These are phyloP conservation scores for Papilio xuthus DNA, from an alignment of 1,140 invertebrate genomes.

Conservation along the genomic window DNA sequence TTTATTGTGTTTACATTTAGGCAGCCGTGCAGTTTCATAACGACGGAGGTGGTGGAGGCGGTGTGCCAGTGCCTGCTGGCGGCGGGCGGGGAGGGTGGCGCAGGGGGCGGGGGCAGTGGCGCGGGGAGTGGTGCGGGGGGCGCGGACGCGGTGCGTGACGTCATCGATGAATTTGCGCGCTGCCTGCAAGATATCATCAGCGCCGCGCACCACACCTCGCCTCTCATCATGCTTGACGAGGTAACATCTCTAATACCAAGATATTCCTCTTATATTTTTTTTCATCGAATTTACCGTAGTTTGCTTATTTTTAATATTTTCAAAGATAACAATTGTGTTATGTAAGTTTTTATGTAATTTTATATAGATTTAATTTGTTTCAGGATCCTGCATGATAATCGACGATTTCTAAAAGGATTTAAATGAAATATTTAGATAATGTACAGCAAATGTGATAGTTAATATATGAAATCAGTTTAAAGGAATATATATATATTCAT, in stretches of 20 bases:
- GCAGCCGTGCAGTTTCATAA: conserved; percentile 94
- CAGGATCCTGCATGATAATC: conserved; percentile 55
- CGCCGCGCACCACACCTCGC: conserved; percentile 63
- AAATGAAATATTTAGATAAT: conserved; percentile 24
- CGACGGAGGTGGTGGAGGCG: conserved; percentile 96
- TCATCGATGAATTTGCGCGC: conserved; percentile 97
- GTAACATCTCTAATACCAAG: conserved; percentile 33
- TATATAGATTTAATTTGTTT: conserved; percentile 36
- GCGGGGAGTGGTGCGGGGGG: conserved; percentile 81
- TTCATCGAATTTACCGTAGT: no score
- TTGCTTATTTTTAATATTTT: no score
- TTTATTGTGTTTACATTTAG: conserved; percentile 74
- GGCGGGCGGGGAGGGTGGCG: conserved; percentile 91
- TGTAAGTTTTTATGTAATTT: neutral
- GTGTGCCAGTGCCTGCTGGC: conserved; percentile 97
- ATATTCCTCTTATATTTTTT: no score
- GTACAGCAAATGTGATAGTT: conserved; percentile 36
- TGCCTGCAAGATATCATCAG: conserved; percentile 97
- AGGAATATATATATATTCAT: conserved; percentile 39
- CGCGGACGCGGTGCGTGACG: conserved; percentile 88
- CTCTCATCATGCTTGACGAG: conserved; percentile 47
- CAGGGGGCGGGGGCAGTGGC: conserved; percentile 85
- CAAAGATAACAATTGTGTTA: no score
- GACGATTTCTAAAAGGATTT: neutral
- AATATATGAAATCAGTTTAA: conserved; percentile 34